Evolutionary conservation across 2,797 vertebrate genomes (phyloP).

Genomic region (Epinephelus coioides): DNA sequence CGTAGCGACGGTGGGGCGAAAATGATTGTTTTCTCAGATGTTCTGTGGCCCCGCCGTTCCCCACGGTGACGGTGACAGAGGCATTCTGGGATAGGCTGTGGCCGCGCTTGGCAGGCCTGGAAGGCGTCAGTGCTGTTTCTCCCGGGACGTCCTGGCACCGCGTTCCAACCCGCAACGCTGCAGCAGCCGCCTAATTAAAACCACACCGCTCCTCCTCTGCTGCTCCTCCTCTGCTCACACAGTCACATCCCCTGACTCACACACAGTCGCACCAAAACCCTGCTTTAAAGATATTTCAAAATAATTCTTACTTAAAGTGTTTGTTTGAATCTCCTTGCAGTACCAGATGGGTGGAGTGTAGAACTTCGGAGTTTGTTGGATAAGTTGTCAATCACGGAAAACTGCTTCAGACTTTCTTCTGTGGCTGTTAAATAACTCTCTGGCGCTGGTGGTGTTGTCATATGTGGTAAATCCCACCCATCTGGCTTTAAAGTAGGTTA

Average conservation of each 20-base stretch:
- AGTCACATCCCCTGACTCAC: conserved; percentile 44
- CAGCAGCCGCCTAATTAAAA: conserved; percentile 86
- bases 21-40: conserved; percentile 89
- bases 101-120: conserved; percentile 86
- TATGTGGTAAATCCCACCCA: conserved; percentile 61
- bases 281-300: conserved; percentile 46
- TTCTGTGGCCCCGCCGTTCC: conserved; percentile 79
- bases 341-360: conserved; percentile 56
- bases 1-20: conserved; percentile 52
- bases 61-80: conserved; percentile 83
- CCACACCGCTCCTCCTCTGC: conserved; percentile 71
- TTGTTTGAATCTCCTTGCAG: conserved; percentile 55
- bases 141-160: conserved; percentile 87
- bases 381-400: conserved; percentile 56
- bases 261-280: conserved; percentile 18
- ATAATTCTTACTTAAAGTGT: conserved; percentile 46
- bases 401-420: conserved; percentile 39
- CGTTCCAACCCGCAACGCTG: conserved; percentile 83
- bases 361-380: conserved; percentile 45
- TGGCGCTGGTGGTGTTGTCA: conserved; percentile 50
- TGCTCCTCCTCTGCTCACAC: conserved; percentile 37
- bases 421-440: conserved; percentile 61
- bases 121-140: conserved; percentile 90
- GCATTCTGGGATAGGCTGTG: conserved; percentile 84
- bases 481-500: conserved; percentile 62